Evolutionary conservation across 2,113 vertebrate genomes (phyloP), one percentile per base, ranked within the genome.

Genomic region (Brachionichthys hirsutus): DNA sequence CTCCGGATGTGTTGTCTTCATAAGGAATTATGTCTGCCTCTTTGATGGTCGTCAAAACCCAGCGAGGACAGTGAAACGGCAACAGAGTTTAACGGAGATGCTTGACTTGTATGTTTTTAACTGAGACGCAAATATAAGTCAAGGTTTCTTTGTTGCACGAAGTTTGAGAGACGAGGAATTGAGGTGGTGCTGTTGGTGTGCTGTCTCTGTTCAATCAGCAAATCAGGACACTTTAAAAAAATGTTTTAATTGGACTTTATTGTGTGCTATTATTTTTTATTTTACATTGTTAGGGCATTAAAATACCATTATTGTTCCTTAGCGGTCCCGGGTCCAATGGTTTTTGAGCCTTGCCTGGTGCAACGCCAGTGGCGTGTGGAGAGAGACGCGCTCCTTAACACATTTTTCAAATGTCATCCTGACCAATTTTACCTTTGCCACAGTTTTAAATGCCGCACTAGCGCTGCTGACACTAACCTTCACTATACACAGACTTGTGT

Each of bases 391-490:
- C 57, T 59, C 30, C 17, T 51, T 3, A 44, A 61, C 14, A 56
- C 60, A 64, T 54, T 77, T 81, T 54, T 53, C 64, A 81, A 82
- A 78, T 79, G 77, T 67, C 69, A 75, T 54, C 18, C 51, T 75
- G 72, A 64, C 64, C 30, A 69, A 17, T 35, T 70, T 22, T 74
- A 36, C 40, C 57, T 70, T 55, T 62, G 30, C 38, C 44, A 19
- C 53, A 73, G 69, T 60, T 70, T 72, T 55, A 56, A 70, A 76
- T 70, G 68, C 65, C 70, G 70, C 64, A 54, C 62, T 58, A 30
- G 56, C 67, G 78, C 56, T 87, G 81, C 86, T 78, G 78, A 48
- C 78, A 62, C 59, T 84, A n/a, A n/a, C n/a, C n/a, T 86, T 73
- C 81, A 73, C 68, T 78, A 73, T 68, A 16, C 65, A 20, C 17